Percentiles rank a stretch among this genome's conserved stretches.
Conservation (phyloP, 2,888 invertebrate genomes). For the Athripsodes cinereus region DNA sequence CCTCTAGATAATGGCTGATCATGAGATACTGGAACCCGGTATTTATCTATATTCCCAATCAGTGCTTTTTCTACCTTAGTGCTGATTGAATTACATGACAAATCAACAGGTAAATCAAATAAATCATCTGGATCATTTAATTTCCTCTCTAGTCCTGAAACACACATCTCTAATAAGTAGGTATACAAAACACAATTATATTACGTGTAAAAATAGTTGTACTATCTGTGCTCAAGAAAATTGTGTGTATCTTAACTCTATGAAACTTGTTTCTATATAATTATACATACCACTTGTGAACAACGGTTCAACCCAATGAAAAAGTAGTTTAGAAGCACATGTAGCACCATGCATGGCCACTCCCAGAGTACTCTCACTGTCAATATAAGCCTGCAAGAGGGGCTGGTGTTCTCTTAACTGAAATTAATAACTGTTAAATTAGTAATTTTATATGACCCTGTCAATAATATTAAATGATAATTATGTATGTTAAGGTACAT, state of each 20-base stretch:
- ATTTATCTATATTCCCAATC: slow-evolving; percentile 48
- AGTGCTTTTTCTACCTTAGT: slow-evolving; percentile 53
- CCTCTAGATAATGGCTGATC: background rate
- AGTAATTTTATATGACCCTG: too few relatives aligned
- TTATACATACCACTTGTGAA: slow-evolving; percentile 70
- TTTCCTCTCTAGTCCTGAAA: slow-evolving; percentile 57
- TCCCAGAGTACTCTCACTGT: slow-evolving; percentile 69
- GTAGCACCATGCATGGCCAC: slow-evolving; percentile 74
- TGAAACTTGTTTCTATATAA: too few relatives aligned
- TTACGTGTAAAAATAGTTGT: too few relatives aligned
- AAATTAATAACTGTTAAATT: too few relatives aligned
- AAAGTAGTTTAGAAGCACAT: slow-evolving; percentile 67
- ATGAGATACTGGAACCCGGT: slow-evolving; percentile 33
- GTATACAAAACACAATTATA: too few relatives aligned
- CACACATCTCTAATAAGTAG: too few relatives aligned
- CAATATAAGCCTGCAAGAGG: slow-evolving; percentile 55
- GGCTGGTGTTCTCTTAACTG: slow-evolving; percentile 57
- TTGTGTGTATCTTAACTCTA: too few relatives aligned
- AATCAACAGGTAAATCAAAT: slow-evolving; percentile 68
- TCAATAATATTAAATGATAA: background rate
- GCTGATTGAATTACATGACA: slow-evolving; percentile 57
- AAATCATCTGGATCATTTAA: slow-evolving; percentile 72
- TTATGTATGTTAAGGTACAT: slow-evolving; percentile 31
- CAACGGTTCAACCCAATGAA: slow-evolving; percentile 83
- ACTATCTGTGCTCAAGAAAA: too few relatives aligned